phyloP scores from a whole-genome alignment of 2,888 invertebrate species.

The Mesopsocus fuscifrons region DNA sequence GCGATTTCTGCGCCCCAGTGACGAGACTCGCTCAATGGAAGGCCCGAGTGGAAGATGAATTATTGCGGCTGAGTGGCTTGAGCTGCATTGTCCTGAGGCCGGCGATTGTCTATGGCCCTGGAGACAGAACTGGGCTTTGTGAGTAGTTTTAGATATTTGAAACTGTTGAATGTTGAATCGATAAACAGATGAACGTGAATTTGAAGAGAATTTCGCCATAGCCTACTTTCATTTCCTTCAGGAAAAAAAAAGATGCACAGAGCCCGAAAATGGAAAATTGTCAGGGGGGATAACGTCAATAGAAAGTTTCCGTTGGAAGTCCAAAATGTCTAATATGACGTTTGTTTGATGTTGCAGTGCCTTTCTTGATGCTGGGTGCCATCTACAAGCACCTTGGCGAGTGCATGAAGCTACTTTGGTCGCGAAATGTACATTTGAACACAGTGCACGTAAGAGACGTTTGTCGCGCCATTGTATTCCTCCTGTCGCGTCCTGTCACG shows the following conservation, averaged over 20 bases:
- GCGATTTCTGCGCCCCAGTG: slow-evolving; percentile 63
- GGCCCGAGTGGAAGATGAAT: slow-evolving; percentile 56
- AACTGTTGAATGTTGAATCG: background rate
- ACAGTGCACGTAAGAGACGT: slow-evolving; percentile 75
- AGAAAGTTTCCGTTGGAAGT: no score
- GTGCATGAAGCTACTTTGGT: slow-evolving; percentile 85
- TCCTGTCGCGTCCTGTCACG: slow-evolving; percentile 31
- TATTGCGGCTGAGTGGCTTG: slow-evolving; percentile 44
- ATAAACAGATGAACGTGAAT: background rate
- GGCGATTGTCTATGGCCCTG: slow-evolving; percentile 70
- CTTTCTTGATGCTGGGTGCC: slow-evolving; percentile 67
- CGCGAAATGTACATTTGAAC: slow-evolving; percentile 61
- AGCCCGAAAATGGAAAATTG: no score
- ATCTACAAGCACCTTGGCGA: slow-evolving; percentile 76
- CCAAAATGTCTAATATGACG: no score
- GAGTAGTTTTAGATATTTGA: no score
- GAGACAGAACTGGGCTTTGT: slow-evolving; percentile 70
- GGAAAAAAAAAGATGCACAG: no score
- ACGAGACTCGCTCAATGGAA: slow-evolving; percentile 70
- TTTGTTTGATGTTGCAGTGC: slow-evolving; percentile 52
- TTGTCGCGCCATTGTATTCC: slow-evolving; percentile 61
- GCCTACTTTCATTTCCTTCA: no score
- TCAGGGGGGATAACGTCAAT: no score
- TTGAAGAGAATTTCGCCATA: slow-evolving; percentile 11
- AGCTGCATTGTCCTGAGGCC: slow-evolving; percentile 64